Conservation (phyloP, 1,140 invertebrate species). For the Onthophagus taurus region DNA sequence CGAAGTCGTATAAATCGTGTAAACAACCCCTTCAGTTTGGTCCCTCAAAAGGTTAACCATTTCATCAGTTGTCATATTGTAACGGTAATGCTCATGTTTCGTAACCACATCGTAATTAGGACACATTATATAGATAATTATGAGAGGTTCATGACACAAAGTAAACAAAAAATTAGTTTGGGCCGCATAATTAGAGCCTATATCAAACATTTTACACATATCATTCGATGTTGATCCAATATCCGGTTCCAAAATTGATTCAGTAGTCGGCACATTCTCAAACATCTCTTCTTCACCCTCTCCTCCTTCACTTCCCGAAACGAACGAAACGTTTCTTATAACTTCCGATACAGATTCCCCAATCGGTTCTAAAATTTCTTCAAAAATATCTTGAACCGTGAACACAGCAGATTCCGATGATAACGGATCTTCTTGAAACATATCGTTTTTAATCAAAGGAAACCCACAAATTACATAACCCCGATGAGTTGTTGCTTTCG, state of each 20-base stretch:
- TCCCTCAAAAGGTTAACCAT: slow-evolving; percentile 22
- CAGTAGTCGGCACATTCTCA: slow-evolving; percentile 13
- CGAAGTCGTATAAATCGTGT: slow-evolving; percentile 11
- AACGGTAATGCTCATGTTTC: slow-evolving; percentile 37
- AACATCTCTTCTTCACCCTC: slow-evolving; percentile 19
- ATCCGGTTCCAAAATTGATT: neutral
- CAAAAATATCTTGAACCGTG: slow-evolving; percentile 37
- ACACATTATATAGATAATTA: slow-evolving; percentile 45
- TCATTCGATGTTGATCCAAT: slow-evolving; percentile 6
- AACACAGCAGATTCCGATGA: slow-evolving; percentile 41
- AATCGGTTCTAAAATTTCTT: slow-evolving; percentile 38
- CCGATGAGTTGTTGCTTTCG: slow-evolving; percentile 41
- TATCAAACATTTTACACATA: slow-evolving; percentile 18
- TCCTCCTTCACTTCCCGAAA: slow-evolving; percentile 22
- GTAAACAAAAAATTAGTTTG: slow-evolving; percentile 31
- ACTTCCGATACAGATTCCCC: slow-evolving; percentile 17
- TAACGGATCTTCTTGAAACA: slow-evolving; percentile 34
- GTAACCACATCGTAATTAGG: slow-evolving; percentile 42
- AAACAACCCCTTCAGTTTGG: slow-evolving; percentile 10
- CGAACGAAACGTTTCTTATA: slow-evolving; percentile 16
- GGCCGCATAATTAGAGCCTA: slow-evolving; percentile 25
- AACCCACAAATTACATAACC: slow-evolving; percentile 50
- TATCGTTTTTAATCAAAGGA: slow-evolving; percentile 42
- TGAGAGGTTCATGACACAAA: slow-evolving; percentile 35
- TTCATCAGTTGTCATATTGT: slow-evolving; percentile 36